Conservation (phyloP, 2,888 invertebrate genomes). For the Catocala fraxini region DNA sequence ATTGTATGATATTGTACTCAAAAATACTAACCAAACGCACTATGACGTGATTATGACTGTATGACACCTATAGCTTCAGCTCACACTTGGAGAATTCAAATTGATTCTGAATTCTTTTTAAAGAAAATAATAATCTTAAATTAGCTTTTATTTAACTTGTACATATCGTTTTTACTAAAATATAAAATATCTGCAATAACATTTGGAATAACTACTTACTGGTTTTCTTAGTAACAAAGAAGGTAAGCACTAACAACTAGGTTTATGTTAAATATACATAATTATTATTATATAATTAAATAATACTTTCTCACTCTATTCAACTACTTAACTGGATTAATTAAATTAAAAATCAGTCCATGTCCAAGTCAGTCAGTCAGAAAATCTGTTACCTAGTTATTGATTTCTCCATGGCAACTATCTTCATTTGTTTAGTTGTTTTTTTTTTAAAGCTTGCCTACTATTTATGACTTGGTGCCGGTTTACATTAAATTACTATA, state of each 20-base stretch:
- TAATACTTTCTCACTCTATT: slow-evolving; percentile 36
- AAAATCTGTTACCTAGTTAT: slow-evolving; percentile 48
- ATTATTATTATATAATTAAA: slow-evolving; percentile 29
- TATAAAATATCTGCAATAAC: no score
- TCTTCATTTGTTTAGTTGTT: slow-evolving; percentile 54
- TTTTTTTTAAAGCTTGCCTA: slow-evolving; percentile 41
- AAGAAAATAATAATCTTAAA: no score
- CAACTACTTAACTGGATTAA: slow-evolving; percentile 30
- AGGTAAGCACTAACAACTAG: slow-evolving; percentile 33
- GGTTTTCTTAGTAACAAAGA: slow-evolving; percentile 11
- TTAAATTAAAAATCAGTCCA: slow-evolving; percentile 35
- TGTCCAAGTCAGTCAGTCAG: slow-evolving; percentile 31
- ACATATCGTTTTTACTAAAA: no score
- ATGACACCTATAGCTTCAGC: not conserved
- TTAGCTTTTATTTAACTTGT: no score
- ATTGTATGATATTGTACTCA: no score
- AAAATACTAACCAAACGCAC: slow-evolving; percentile 26
- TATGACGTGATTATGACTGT: slow-evolving; percentile 19
- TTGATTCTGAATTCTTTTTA: not conserved
- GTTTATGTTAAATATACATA: slow-evolving; percentile 32
- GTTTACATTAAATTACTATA: no score
- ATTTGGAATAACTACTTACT: slow-evolving; percentile 5
- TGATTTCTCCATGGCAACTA: slow-evolving; percentile 68
- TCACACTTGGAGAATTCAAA: not conserved
- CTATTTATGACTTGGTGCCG: not conserved